phyloP scores from a whole-genome alignment of 2,888 invertebrate species.

The Agrilus cyanescens region DNA sequence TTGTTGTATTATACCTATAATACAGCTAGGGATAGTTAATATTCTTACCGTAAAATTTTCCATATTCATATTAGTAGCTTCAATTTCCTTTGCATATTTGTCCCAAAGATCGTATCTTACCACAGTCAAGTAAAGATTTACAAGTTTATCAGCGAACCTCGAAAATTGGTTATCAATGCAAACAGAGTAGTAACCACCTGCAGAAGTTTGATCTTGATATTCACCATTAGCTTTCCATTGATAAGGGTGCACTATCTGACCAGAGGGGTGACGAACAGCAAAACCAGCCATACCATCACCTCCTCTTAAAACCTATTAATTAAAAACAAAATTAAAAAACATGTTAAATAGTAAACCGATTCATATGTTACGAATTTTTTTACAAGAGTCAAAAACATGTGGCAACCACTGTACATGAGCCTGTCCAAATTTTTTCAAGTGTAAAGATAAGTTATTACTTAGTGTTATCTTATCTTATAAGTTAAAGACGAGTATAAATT shows the following conservation, averaged over 20 bases:
- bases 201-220: constrained; percentile 70
- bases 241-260: constrained; percentile 77
- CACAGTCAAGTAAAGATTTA: constrained; percentile 82
- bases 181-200: constrained; percentile 80
- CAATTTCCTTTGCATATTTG: constrained; percentile 78
- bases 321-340: constrained; percentile 14
- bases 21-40: neutral
- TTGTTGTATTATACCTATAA: neutral
- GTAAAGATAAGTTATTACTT: too few species aligned
- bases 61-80: constrained; percentile 76
- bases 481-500: too few species aligned
- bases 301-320: constrained; percentile 68
- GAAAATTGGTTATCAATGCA: constrained; percentile 92
- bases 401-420: too few species aligned
- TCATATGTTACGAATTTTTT: too few species aligned
- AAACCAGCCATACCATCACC: constrained; percentile 93
- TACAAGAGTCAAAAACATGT: too few species aligned
- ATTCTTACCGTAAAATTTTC: constrained; percentile 77
- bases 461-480: too few species aligned
- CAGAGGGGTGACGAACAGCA: constrained; percentile 75
- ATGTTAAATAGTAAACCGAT: too few species aligned
- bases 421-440: too few species aligned
- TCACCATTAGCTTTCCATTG: constrained; percentile 84
- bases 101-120: constrained; percentile 92
- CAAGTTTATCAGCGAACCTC: constrained; percentile 77